Percentiles rank a stretch among this genome's conserved stretches.
phyloP scores from a whole-genome alignment of 2,888 invertebrate species.

The Hoplodrina ambigua region DNA sequence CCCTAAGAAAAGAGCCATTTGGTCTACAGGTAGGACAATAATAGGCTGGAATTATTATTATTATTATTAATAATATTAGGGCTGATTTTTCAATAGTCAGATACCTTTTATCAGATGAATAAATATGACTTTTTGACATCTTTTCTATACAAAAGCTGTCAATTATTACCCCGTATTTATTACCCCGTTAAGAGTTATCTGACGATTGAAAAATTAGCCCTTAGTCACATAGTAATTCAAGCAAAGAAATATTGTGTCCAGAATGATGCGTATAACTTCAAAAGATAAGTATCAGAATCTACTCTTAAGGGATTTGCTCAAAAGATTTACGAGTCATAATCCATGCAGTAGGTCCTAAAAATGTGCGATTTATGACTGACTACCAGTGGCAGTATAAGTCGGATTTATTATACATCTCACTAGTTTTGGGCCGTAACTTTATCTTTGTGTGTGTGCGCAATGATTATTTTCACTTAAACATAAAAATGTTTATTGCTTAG shows the following conservation, averaged over 20 bases:
- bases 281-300: slow-evolving; percentile 42
- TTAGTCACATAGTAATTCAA: background rate
- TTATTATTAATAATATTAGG: too few species aligned
- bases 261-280: slow-evolving; percentile 12
- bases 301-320: slow-evolving; percentile 52
- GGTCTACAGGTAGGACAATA: too few species aligned
- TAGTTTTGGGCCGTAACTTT: slow-evolving; percentile 45
- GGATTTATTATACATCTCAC: slow-evolving; percentile 52
- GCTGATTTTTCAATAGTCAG: too few species aligned
- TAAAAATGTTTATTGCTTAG: slow-evolving; percentile 49
- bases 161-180: too few species aligned
- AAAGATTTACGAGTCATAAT: slow-evolving; percentile 63
- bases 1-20: too few species aligned
- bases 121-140: too few species aligned
- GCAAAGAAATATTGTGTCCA: slow-evolving; percentile 17
- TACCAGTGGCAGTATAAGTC: slow-evolving; percentile 54
- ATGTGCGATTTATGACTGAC: slow-evolving; percentile 62
- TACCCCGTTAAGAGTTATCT: too few species aligned
- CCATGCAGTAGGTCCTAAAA: slow-evolving; percentile 61
- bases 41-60: too few species aligned
- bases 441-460: slow-evolving; percentile 34
- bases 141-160: too few species aligned
- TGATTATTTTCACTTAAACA: slow-evolving; percentile 55
- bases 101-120: too few species aligned
- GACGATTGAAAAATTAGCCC: too few species aligned